These are phyloP conservation scores for Lacanobia wlatinum DNA, from an alignment of 2,888 invertebrate genomes.

Conservation along the genomic window DNA sequence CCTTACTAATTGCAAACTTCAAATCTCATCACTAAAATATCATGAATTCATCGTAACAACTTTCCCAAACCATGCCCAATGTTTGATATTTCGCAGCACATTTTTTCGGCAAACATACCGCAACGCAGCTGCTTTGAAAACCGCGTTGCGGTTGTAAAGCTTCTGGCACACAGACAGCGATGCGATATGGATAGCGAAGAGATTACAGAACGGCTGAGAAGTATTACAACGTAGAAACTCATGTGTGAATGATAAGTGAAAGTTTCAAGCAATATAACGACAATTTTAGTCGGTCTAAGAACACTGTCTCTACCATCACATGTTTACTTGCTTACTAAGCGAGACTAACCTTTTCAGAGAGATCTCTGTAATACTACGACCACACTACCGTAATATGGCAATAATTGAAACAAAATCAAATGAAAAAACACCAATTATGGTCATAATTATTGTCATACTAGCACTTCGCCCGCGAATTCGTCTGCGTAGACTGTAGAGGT, in stretches of 20 bases:
- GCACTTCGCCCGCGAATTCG: too few relatives aligned
- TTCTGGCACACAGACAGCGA: not conserved
- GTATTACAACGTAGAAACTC: too few relatives aligned
- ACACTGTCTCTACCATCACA: too few relatives aligned
- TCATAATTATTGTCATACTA: too few relatives aligned
- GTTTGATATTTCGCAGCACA: conserved; percentile 24
- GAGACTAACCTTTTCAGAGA: too few relatives aligned
- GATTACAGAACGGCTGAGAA: not conserved
- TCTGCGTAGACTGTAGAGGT: too few relatives aligned
- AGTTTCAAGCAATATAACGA: not conserved
- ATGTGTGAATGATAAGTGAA: not conserved
- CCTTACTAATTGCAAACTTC: not conserved
- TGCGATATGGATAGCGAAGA: not conserved
- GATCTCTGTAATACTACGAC: too few relatives aligned
- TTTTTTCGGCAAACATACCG: conserved; percentile 33
- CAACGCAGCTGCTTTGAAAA: conserved; percentile 29
- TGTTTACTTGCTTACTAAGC: too few relatives aligned
- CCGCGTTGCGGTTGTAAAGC: conserved; percentile 28
- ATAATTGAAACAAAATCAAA: too few relatives aligned
- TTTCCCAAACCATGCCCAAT: conserved; percentile 3
- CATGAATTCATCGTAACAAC: conserved; percentile 4
- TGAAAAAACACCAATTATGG: too few relatives aligned
- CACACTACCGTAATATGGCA: too few relatives aligned
- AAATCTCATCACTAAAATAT: conserved; percentile 4
- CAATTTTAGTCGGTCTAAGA: too few relatives aligned